Evolutionary conservation across 2,113 vertebrate species (phyloP).

Genomic region (Struthio camelus): DNA sequence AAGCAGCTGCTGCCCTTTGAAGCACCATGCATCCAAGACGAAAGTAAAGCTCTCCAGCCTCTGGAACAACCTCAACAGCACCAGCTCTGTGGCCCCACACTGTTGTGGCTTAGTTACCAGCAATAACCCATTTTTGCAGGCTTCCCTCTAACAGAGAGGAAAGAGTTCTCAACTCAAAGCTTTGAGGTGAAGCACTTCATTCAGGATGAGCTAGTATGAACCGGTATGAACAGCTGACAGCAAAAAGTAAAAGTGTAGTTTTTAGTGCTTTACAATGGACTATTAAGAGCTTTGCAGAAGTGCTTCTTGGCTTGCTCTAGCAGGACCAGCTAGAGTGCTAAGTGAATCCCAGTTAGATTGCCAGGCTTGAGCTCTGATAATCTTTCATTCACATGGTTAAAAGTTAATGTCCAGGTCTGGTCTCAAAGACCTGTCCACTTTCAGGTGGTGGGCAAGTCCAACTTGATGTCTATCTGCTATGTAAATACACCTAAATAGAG

Average conservation of each 20-base stretch:
- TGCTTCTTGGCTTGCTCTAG: not conserved
- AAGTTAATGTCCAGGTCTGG: not conserved
- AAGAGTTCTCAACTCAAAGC: not conserved
- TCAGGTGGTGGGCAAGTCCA: not conserved
- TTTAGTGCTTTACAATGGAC: too few species aligned
- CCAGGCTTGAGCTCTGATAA: not conserved
- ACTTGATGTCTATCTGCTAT: not conserved
- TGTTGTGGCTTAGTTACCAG: not conserved
- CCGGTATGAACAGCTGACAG: not conserved
- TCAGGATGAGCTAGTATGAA: not conserved
- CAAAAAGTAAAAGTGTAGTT: accelerated
- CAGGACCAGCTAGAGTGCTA: not conserved
- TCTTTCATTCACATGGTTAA: not conserved
- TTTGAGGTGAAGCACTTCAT: not conserved
- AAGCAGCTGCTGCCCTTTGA: not conserved
- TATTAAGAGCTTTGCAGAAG: not conserved
- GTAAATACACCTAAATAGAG: not conserved
- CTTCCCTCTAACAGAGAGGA: not conserved
- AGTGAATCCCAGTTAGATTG: not conserved
- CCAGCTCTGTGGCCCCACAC: not conserved
- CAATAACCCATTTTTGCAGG: not conserved
- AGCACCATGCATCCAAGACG: not conserved
- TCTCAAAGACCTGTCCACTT: not conserved
- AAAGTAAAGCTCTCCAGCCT: not conserved
- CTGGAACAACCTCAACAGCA: not conserved